Evolutionary conservation across 23 tunicate genomes (phyloP), one percentile per base, ranked within the genome.

Genomic region (Ciona savignyi): DNA sequence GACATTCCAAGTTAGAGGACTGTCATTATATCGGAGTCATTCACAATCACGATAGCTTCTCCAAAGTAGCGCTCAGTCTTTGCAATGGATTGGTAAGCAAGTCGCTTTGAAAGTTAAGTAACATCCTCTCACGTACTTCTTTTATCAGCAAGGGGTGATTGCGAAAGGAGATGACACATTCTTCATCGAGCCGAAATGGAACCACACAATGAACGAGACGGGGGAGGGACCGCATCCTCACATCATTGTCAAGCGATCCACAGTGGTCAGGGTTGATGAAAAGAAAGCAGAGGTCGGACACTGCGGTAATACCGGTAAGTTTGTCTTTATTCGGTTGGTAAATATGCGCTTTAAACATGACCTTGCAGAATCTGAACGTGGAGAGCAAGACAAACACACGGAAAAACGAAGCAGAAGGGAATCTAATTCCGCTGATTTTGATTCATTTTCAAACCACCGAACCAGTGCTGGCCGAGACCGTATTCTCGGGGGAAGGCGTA

Each of bases 131-230:
- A 20, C 61, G 15, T 75, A 0, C 24, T 32, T 71, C 60, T 26
- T 33, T 62, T 49, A 33, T 23, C 86, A 95, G 99, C 93, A 95
- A 95, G 99, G 99, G 1, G 60, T 95, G 22, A 84, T 95, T 32
- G 62, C 70, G 22, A 80, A 84, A 68, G 96, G 74, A 56, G 87
- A 84, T 32, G 83, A 80, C n/a, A 81, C 83, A 19, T 95, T 70
- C 74, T 89, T 95, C 35, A 89, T 95, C 66, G 99, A 95, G 56
- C 99, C 99, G 23, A 48, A 75, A 63, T 95, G 92, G 93, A 95
- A 95, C 35, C 81, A 89, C 71, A 80, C 99, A 32, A 71, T 25
- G 23, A 65, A 73, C 0, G 2, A 65, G 22, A 62, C 49, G 32
- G 23, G 4, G 15, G 78, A 70, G 33, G 86, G 78, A 70, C 70